Evolutionary conservation across 2,888 invertebrate genomes (phyloP).

Genomic region (Pterobdella sp.): DNA sequence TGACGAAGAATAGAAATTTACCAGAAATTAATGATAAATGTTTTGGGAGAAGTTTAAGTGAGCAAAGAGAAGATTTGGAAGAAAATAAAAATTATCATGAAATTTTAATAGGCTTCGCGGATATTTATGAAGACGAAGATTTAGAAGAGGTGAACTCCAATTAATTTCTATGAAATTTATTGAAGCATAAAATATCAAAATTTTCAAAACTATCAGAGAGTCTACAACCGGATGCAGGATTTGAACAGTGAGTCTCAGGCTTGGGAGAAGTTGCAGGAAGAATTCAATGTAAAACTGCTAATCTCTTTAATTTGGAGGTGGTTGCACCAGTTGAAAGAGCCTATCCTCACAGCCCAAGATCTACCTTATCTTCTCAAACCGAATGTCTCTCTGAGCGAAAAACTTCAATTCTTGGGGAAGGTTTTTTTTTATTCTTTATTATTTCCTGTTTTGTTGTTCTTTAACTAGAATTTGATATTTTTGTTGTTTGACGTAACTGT

Average conservation of each 20-base stretch:
- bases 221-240: conserved; percentile 33
- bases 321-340: conserved; percentile 64
- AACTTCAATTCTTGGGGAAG: conserved; percentile 34
- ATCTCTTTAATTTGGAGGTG: conserved; percentile 64
- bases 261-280: conserved; percentile 55
- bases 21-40: neutral
- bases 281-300: conserved; percentile 61
- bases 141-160: too few relatives aligned
- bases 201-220: conserved; percentile 23
- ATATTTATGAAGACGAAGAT: neutral
- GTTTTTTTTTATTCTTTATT: conserved; percentile 28
- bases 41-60: neutral
- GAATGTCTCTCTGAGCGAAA: conserved; percentile 29
- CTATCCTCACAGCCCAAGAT: conserved; percentile 61
- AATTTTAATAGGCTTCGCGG: conserved; percentile 27
- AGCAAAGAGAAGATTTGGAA: neutral
- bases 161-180: neutral
- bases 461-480: neutral
- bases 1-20: neutral
- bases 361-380: conserved; percentile 59
- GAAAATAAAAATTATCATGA: conserved; percentile 30
- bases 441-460: conserved; percentile 6
- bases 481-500: neutral
- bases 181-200: neutral
- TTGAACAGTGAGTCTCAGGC: conserved; percentile 23